Base-by-base conservation (phyloP, 2,888 invertebrate genomes). In the Osmoderma eremita region DNA sequence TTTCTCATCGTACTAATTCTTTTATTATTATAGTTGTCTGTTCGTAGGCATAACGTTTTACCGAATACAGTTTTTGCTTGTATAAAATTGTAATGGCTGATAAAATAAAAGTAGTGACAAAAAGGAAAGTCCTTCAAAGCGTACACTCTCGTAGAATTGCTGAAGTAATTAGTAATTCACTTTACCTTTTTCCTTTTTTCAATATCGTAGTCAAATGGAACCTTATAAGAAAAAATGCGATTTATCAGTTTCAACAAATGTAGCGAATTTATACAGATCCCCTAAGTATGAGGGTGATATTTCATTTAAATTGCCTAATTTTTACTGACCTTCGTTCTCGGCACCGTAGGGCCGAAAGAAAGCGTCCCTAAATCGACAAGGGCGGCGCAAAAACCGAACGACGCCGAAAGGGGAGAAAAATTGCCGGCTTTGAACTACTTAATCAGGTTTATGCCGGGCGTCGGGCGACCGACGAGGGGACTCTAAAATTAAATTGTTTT, bases 241-340 rank as follows among this genome's bases (percentile, higher is more conserved):
- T 38, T 36, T 39, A 3, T 38, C 24, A 53, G 12, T 13, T 10
- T 10, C 15, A 53, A 53, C 53, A 58, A 58, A 58, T 58, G 42
- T 24, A 58, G 17, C 45, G 24, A 58, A 58, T 58, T 58, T 58
- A 58, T 58, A 45, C 45, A 58, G 58, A 58, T 42, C 42, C 30
- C 22, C 38, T 58, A 58, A 42, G 42, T 58, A 24, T 42, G 24
- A 24, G 45, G 22, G 17, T 45, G 13, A 58, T 58, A 58, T 58
- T 58, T 58, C 58, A 58, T 58, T 58, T 58, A 58, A 58, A 58
- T 58, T 58, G 58, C 42, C 58, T 30, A 58, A 58, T 58, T 58
- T 58, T 58, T 58, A 58, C 58, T 42, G 58, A 58, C 58, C 45
- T 42, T 24, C 58, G 58, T 10, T 17, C 42, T n/a, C 42, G 18